phyloP scores from a whole-genome alignment of 2,113 vertebrate species.

The Prinia subflava region DNA sequence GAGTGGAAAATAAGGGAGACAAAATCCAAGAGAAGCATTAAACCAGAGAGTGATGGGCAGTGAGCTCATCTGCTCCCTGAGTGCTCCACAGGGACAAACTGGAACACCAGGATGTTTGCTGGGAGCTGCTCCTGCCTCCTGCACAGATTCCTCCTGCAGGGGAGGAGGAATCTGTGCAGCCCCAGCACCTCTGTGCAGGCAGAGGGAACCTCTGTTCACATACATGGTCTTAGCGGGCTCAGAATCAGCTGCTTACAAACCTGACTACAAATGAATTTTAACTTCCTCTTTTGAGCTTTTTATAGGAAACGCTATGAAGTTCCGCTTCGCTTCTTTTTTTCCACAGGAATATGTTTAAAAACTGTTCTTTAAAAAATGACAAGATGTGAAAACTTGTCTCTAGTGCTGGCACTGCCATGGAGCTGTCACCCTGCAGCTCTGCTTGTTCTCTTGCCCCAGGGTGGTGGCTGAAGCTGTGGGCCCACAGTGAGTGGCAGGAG shows the following conservation, averaged over 20 bases:
- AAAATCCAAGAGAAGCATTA: neutral
- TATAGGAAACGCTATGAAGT: constrained; percentile 79
- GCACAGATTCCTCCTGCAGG: neutral
- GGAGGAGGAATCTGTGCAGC: too few species aligned
- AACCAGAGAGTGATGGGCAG: neutral
- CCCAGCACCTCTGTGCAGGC: neutral
- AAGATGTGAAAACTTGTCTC: neutral
- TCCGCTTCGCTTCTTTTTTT: constrained; percentile 56
- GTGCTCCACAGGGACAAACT: neutral
- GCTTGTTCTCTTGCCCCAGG: neutral
- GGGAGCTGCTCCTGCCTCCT: neutral
- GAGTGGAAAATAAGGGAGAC: neutral
- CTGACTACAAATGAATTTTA: constrained; percentile 23
- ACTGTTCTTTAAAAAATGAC: neutral
- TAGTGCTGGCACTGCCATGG: fast-evolving
- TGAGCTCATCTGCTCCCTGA: neutral
- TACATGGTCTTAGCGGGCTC: neutral
- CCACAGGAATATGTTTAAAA: constrained; percentile 5
- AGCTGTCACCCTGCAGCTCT: neutral
- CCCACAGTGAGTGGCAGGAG: neutral
- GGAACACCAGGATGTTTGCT: neutral
- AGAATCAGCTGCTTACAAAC: constrained; percentile 23
- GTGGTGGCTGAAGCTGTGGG: neutral
- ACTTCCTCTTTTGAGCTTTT: constrained; percentile 79
- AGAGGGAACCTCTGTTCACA: neutral